These are phyloP conservation scores for Ypsolopha scabrella DNA, from an alignment of 2,888 invertebrate species.

Conservation along the genomic window DNA sequence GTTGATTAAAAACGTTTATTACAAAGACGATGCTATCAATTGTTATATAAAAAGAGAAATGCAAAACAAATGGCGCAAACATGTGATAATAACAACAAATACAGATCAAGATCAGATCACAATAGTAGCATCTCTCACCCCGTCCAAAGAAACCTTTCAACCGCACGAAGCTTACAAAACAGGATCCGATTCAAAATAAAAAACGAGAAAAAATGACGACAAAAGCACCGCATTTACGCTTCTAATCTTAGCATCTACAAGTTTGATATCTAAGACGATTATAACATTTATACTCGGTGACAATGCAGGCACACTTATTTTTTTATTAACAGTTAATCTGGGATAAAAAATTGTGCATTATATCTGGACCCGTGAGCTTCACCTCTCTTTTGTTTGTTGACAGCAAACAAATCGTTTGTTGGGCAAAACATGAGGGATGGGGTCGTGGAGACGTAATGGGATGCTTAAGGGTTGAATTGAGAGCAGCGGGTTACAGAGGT, in stretches of 20 bases:
- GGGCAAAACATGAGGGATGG: conserved; percentile 42
- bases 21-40: too few relatives aligned
- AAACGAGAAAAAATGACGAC: conserved; percentile 31
- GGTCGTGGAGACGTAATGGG: conserved; percentile 46
- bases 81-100: too few relatives aligned
- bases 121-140: conserved; percentile 29
- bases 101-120: conserved; percentile 42
- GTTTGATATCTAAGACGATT: conserved; percentile 61
- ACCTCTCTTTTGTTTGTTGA: conserved; percentile 64
- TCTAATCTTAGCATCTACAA: conserved; percentile 46
- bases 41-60: too few relatives aligned
- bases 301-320: conserved; percentile 49
- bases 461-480: conserved; percentile 56
- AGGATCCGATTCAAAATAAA: conserved; percentile 27
- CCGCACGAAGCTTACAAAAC: conserved; percentile 49
- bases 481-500: conserved; percentile 52
- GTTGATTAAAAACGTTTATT: too few relatives aligned
- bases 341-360: conserved; percentile 29
- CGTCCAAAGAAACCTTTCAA: conserved; percentile 43
- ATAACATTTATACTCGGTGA: conserved; percentile 43
- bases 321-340: conserved; percentile 51
- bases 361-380: conserved; percentile 29
- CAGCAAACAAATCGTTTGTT: conserved; percentile 68
- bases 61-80: too few relatives aligned
- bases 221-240: conserved; percentile 31